phyloP scores from a whole-genome alignment of 2,797 vertebrate genomes.

The Lepilemur septentrionalis region DNA sequence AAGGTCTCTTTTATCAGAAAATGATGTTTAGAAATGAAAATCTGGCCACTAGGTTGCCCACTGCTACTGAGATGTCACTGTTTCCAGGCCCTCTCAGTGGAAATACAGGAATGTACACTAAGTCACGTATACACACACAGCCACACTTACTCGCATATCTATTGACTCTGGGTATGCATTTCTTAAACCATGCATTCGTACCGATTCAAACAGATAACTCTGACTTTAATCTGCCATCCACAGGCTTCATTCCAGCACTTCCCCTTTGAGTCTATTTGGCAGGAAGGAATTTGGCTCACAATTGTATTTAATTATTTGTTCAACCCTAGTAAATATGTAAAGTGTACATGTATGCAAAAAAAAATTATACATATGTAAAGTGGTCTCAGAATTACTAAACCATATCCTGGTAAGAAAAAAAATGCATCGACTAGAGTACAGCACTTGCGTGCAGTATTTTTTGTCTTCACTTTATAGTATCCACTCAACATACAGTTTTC shows the following conservation, averaged over 20 bases:
- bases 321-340: neutral
- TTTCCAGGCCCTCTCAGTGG: neutral
- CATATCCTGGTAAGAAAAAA: neutral
- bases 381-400: neutral
- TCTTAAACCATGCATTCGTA: neutral
- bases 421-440: neutral
- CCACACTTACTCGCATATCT: neutral
- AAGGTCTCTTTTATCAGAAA: neutral
- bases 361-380: neutral
- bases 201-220: neutral
- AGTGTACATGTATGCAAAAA: neutral
- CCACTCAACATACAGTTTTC: neutral
- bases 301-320: neutral
- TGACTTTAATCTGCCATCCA: neutral
- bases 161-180: neutral
- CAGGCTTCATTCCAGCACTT: neutral
- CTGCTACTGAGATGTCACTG: neutral
- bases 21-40: conserved; percentile 5
- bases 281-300: neutral
- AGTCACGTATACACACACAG: neutral
- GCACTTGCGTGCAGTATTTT: neutral
- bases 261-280: neutral
- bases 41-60: neutral
- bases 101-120: neutral
- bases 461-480: neutral